phyloP scores from a whole-genome alignment of 2,888 invertebrate species.

The Hipparchia semele region DNA sequence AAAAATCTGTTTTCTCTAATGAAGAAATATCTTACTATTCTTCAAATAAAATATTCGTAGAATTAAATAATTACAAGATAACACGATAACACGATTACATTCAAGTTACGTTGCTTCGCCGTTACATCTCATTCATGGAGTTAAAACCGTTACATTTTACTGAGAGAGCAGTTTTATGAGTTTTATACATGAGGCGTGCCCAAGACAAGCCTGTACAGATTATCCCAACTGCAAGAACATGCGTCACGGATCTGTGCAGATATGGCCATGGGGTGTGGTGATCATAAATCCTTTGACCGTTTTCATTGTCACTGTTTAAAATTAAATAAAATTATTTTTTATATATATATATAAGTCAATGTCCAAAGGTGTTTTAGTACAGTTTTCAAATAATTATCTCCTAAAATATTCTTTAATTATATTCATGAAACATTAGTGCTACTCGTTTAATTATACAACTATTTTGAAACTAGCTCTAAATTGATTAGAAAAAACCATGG shows the following conservation, averaged over 20 bases:
- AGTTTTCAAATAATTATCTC: too few species aligned
- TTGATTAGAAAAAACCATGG: too few species aligned
- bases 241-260: constrained; percentile 31
- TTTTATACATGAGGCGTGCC: constrained; percentile 36
- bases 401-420: too few species aligned
- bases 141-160: constrained; percentile 31
- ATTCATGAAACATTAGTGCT: too few species aligned
- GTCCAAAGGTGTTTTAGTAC: too few species aligned
- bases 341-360: not conserved
- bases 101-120: not conserved
- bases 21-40: too few species aligned
- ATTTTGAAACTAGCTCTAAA: too few species aligned
- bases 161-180: constrained; percentile 26
- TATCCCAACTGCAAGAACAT: constrained; percentile 39
- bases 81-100: not conserved
- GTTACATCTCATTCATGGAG: not conserved
- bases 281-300: constrained; percentile 23
- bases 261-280: constrained; percentile 32
- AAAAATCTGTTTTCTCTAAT: too few species aligned
- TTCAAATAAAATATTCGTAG: too few species aligned
- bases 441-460: too few species aligned
- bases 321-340: not conserved
- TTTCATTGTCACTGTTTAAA: not conserved
- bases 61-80: too few species aligned
- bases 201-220: constrained; percentile 36